Evolutionary conservation across 2,888 invertebrate genomes (phyloP).

Genomic region (Acanthoscelides obtectus): DNA sequence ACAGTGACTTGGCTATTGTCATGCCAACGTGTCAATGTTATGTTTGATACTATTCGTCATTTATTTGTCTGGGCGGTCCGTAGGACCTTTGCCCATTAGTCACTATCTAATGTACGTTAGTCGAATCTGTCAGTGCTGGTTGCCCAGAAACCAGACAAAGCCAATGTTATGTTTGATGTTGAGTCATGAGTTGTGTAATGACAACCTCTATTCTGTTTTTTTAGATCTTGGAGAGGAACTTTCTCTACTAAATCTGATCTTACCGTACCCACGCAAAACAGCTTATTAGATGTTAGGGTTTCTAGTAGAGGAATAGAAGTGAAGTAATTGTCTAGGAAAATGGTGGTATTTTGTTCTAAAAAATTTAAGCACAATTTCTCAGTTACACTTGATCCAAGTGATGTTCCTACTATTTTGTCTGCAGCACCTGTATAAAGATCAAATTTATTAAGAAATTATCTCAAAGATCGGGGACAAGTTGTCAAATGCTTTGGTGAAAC

Average conservation of each 20-base stretch:
- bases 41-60: too few relatives aligned
- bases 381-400: conserved; percentile 3
- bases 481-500: too few relatives aligned
- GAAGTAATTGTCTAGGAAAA: conserved; percentile 3
- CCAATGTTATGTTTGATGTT: neutral
- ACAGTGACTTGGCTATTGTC: too few relatives aligned
- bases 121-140: too few relatives aligned
- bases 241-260: conserved; percentile 11
- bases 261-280: conserved; percentile 9
- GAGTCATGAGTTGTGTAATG: conserved; percentile 7
- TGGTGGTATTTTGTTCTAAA: neutral
- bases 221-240: conserved; percentile 13
- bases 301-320: conserved; percentile 4
- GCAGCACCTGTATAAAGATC: neutral
- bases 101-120: too few relatives aligned
- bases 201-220: conserved; percentile 7
- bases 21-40: too few relatives aligned
- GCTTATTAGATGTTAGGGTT: neutral
- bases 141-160: too few relatives aligned
- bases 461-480: too few relatives aligned
- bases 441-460: too few relatives aligned
- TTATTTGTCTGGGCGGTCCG: too few relatives aligned
- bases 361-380: neutral
- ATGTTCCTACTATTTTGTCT: conserved; percentile 3
- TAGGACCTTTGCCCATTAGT: too few relatives aligned